These are phyloP conservation scores for Callopanchax toddi DNA, from an alignment of 2,113 vertebrate species.

Conservation along the genomic window DNA sequence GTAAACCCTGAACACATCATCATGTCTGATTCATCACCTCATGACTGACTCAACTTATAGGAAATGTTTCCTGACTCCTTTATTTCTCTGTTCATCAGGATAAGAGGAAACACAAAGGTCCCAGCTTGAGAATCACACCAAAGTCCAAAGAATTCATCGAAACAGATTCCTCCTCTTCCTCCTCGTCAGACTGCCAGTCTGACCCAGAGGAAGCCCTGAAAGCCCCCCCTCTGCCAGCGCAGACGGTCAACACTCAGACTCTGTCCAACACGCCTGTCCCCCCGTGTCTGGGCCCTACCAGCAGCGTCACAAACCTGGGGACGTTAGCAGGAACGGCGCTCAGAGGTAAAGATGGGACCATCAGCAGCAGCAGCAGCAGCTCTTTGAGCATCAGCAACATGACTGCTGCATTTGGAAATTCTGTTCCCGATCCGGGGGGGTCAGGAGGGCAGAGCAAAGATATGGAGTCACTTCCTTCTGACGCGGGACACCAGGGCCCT, in stretches of 20 bases:
- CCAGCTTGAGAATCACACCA: conserved; percentile 88
- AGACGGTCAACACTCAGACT: conserved; percentile 48
- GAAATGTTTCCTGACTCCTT: background rate
- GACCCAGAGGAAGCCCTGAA: conserved; percentile 91
- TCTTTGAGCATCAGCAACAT: conserved; percentile 81
- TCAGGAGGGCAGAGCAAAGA: conserved; percentile 82
- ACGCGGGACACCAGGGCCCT: conserved; percentile 81
- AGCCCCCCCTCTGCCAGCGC: conserved; percentile 71
- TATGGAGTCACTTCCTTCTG: conserved; percentile 72
- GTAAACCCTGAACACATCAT: too few relatives aligned
- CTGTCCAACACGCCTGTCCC: conserved; percentile 62
- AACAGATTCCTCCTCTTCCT: conserved; percentile 90
- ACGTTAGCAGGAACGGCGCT: conserved; percentile 64
- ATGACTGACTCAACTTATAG: background rate
- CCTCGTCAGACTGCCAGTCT: conserved; percentile 93
- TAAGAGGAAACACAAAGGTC: conserved; percentile 93
- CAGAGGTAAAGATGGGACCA: conserved; percentile 59
- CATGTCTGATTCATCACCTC: too few relatives aligned
- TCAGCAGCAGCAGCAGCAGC: conserved; percentile 66
- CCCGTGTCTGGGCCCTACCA: conserved; percentile 59
- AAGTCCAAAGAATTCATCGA: conserved; percentile 97
- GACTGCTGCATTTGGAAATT: conserved; percentile 82
- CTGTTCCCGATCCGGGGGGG: conserved; percentile 85
- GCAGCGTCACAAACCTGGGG: conserved; percentile 61
- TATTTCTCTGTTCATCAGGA: conserved; percentile 68